Conservation (phyloP, 2,888 invertebrate species). For the Stenchaetothrips biformis region DNA sequence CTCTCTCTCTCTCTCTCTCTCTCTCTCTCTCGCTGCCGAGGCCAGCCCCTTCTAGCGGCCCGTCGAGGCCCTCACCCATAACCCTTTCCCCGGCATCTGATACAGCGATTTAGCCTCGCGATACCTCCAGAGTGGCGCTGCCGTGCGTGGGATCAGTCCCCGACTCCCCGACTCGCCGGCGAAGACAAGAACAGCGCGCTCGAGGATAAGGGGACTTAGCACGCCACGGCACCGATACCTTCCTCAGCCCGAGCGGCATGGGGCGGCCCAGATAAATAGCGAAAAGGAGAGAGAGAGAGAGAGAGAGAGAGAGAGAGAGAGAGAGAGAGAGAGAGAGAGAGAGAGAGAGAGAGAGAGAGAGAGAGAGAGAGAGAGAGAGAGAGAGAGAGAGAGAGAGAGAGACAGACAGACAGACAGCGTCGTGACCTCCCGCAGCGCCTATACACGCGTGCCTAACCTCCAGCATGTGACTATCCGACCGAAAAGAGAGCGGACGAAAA, state of each 20-base stretch:
- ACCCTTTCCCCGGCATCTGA: slow-evolving; percentile 3
- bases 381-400: too few relatives aligned
- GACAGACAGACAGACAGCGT: too few relatives aligned
- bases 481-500: too few relatives aligned
- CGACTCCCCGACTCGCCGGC: background rate
- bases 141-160: background rate
- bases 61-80: background rate
- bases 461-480: too few relatives aligned
- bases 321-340: background rate
- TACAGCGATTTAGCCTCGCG: slow-evolving; percentile 11
- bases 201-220: too few relatives aligned
- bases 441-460: too few relatives aligned
- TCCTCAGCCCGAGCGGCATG: too few relatives aligned
- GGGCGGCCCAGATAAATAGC: too few relatives aligned
- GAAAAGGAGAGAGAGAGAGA: too few relatives aligned
- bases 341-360: background rate
- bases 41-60: background rate
- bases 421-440: too few relatives aligned
- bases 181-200: background rate
- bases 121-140: background rate
- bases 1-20: too few relatives aligned
- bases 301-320: background rate
- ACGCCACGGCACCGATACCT: background rate
- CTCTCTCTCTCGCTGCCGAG: too few relatives aligned
- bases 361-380: background rate